Evolutionary conservation across 2,888 invertebrate genomes (phyloP), one percentile per base, ranked within the genome.

Genomic region (Teinopalpus imperialis): DNA sequence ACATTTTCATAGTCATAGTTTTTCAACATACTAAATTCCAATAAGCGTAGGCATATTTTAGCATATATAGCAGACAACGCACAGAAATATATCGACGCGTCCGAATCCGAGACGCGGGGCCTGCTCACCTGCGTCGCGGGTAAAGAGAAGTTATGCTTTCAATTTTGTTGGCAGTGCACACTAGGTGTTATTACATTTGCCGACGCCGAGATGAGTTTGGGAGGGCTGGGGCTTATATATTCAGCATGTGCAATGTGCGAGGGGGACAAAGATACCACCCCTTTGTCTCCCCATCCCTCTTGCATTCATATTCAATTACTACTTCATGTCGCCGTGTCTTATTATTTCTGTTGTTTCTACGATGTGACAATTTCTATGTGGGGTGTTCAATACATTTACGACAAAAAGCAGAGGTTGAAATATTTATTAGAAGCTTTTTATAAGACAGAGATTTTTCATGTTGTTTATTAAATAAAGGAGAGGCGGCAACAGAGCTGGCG

Each of bases 91-190:
- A 51, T 53, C 35, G 48, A 41, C 36, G 37, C 45, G 53, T 53
- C 56, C 53, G 21, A 51, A 59, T 61, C 52, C 57, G 57, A 59
- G 56, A 57, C 57, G 52, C 49, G 51, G 59, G 56, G 56, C 35
- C 12, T 52, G 57, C 55, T 65, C 70, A 71, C 69, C 73, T 73
- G 73, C 57, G 63, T 54, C 66, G 49, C 52, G 51, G 43, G 54
- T 66, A 69, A 70, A 69, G 62, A 68, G 63, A 68, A 74, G 65
- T 76, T 75, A 76, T 76, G 72, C 56, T 61, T 74, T 69, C 73
- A 74, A 75, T 76, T 71, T 74, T 55, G 67, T 57, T 57, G 53
- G 56, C 50, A 45, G 18, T 21, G 46, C 45, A 43, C 43, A 51
- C 49, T 31, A 27, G 26, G 26, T 9, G 36, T 37, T 37, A 39